These are phyloP conservation scores for Benthosema pterotum DNA, from an alignment of 2,797 vertebrate genomes.

Conservation along the genomic window DNA sequence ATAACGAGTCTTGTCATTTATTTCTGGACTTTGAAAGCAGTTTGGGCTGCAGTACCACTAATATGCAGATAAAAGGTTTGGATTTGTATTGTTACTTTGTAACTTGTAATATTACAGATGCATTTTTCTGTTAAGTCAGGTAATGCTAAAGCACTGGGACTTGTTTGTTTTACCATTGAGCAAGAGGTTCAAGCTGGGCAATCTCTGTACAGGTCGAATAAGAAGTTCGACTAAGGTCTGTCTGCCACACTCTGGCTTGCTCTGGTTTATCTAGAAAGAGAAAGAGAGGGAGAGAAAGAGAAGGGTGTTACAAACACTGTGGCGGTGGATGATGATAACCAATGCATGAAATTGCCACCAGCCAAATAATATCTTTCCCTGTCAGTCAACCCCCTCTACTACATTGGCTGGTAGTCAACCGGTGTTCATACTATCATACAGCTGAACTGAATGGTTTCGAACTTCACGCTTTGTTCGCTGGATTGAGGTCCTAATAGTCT, in stretches of 20 bases:
- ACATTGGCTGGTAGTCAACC: not conserved
- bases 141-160: no score
- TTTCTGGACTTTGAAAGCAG: no score
- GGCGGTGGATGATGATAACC: not conserved
- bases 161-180: conserved; percentile 86
- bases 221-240: conserved; percentile 95
- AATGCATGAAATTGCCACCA: not conserved
- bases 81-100: no score
- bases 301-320: not conserved
- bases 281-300: not conserved
- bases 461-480: no score
- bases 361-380: conserved; percentile 3
- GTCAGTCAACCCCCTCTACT: not conserved
- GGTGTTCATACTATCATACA: not conserved
- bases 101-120: no score
- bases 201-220: conserved; percentile 95
- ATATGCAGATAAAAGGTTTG: no score
- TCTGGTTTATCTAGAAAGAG: conserved; percentile 90
- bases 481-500: no score
- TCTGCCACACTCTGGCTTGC: conserved; percentile 95
- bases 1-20: no score
- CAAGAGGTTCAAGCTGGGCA: conserved; percentile 94
- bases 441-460: not conserved
- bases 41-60: no score
- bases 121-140: no score